Conservation (phyloP, 2,888 invertebrate genomes). For the Philhelius pedissequus region DNA sequence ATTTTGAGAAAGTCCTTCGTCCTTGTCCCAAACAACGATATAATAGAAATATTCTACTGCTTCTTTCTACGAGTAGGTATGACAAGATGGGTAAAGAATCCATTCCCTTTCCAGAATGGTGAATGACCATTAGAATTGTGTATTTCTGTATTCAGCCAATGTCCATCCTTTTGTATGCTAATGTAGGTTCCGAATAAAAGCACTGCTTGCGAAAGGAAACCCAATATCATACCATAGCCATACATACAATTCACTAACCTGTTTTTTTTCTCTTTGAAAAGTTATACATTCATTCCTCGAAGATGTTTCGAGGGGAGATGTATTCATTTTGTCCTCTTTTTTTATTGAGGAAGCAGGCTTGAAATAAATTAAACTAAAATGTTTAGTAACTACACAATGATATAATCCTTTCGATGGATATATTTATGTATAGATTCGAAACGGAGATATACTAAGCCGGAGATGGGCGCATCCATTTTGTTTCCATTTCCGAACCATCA, state of each 20-base stretch:
- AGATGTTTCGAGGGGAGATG: slow-evolving; percentile 2
- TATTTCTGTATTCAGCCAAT: slow-evolving; percentile 21
- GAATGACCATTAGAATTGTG: slow-evolving; percentile 4
- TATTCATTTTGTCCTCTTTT: neutral
- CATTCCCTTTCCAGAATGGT: neutral
- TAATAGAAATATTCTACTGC: neutral
- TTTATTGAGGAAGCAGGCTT: slow-evolving; percentile 1
- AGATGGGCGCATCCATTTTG: slow-evolving; percentile 37
- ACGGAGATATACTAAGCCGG: neutral
- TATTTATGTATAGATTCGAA: neutral
- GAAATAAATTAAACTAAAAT: slow-evolving; percentile 55
- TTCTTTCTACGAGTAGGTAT: neutral
- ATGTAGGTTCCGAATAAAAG: slow-evolving; percentile 35
- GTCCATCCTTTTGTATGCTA: slow-evolving; percentile 53
- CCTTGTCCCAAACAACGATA: slow-evolving; percentile 10
- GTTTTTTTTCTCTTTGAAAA: slow-evolving; percentile 37
- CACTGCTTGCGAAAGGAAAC: slow-evolving; percentile 5
- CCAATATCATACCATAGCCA: slow-evolving; percentile 26
- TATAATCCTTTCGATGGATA: slow-evolving; percentile 12
- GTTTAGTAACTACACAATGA: slow-evolving; percentile 36
- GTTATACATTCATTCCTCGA: neutral
- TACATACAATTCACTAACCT: slow-evolving; percentile 52
- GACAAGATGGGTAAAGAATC: neutral
- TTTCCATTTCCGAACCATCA: slow-evolving; percentile 46
- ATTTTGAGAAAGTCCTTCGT: neutral